These are phyloP conservation scores for Unio pictorum DNA, from an alignment of 2,888 invertebrate genomes.

Conservation along the genomic window DNA sequence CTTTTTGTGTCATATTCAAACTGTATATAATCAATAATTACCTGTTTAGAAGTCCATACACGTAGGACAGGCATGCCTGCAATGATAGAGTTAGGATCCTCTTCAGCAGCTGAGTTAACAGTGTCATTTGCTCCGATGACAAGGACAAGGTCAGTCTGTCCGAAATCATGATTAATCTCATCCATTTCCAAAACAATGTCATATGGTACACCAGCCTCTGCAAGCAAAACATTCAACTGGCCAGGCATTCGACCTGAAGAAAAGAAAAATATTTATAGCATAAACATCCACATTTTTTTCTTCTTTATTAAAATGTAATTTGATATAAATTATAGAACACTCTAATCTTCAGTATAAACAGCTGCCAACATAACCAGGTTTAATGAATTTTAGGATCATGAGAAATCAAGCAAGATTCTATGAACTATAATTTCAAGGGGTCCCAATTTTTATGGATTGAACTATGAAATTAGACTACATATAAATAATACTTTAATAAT, in stretches of 20 bases:
- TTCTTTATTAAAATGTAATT: no score
- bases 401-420: no score
- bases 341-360: not conserved
- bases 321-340: not conserved
- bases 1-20: not conserved
- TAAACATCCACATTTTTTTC: no score
- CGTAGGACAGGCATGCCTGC: conserved; percentile 93
- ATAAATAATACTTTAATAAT: no score
- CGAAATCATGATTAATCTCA: conserved; percentile 90
- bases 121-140: conserved; percentile 94
- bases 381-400: no score
- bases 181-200: conserved; percentile 93
- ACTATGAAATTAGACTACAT: no score
- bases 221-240: conserved; percentile 90
- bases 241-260: conserved; percentile 89
- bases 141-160: conserved; percentile 85
- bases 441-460: no score
- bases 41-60: conserved; percentile 91
- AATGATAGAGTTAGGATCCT: conserved; percentile 91
- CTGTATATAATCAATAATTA: conserved; percentile 56
- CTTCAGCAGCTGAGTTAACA: conserved; percentile 91
- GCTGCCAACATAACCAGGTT: not conserved
- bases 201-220: conserved; percentile 94
- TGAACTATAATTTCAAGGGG: no score
- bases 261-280: not conserved